Evolutionary conservation across 2,113 vertebrate species (phyloP).

Genomic region (Mastomys natalensis): DNA sequence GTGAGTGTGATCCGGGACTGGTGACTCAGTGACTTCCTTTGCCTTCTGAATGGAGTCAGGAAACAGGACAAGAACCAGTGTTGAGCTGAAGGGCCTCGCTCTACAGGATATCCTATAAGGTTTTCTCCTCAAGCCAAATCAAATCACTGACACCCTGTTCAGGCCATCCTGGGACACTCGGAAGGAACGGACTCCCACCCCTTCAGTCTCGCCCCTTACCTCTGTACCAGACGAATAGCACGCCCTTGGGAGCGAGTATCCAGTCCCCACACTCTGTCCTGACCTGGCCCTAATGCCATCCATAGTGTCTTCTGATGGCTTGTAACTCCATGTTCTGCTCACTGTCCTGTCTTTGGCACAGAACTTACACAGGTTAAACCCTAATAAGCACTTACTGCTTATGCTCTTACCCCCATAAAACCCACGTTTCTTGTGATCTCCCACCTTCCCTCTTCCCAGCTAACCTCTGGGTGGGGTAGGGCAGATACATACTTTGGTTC

Average conservation of each 20-base stretch:
- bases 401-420: background rate
- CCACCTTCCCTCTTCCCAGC: background rate
- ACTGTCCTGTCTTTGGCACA: background rate
- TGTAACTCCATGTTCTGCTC: background rate
- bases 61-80: accelerated
- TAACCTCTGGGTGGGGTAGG: accelerated
- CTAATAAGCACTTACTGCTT: background rate
- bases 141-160: background rate
- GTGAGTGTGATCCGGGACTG: background rate
- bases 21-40: accelerated
- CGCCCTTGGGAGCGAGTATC: background rate
- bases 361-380: background rate
- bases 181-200: background rate
- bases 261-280: background rate
- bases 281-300: accelerated
- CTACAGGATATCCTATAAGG: background rate
- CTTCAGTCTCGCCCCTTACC: background rate
- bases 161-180: background rate
- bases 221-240: background rate
- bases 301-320: accelerated
- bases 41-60: no score
- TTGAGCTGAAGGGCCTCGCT: background rate
- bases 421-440: background rate
- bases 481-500: accelerated
- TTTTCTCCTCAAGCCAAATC: background rate